These are phyloP conservation scores for Spinus olivaceus DNA, from an alignment of 2,797 vertebrate genomes.

Conservation along the genomic window DNA sequence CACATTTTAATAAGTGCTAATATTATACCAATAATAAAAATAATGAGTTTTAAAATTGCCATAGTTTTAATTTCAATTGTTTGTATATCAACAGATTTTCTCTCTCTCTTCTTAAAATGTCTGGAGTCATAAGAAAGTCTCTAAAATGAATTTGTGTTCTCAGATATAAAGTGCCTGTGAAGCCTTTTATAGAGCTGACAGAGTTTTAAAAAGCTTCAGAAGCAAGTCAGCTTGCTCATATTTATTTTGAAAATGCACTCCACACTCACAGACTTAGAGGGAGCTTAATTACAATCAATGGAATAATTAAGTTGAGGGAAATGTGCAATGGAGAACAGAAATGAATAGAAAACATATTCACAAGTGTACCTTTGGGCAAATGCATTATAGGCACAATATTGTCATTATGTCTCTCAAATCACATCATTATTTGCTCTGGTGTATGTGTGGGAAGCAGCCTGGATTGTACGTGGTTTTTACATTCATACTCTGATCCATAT, in stretches of 20 bases:
- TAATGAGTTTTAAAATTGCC: neutral
- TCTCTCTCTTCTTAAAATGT: neutral
- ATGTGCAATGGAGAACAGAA: slow-evolving; percentile 60
- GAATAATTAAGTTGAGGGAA: slow-evolving; percentile 67
- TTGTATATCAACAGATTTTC: neutral
- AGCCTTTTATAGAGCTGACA: neutral
- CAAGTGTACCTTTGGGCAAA: slow-evolving; percentile 68
- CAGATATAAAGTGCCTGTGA: neutral
- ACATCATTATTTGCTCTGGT: slow-evolving; percentile 60
- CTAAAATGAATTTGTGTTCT: neutral
- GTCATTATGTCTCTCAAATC: slow-evolving; percentile 66
- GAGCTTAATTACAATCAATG: slow-evolving; percentile 69
- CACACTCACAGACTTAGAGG: slow-evolving; percentile 45
- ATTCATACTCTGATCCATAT: slow-evolving; percentile 1
- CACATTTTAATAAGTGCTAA: neutral
- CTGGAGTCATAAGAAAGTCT: neutral
- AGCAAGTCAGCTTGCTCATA: slow-evolving; percentile 33
- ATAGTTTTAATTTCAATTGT: neutral
- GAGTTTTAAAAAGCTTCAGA: slow-evolving; percentile 12
- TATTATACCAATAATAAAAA: neutral
- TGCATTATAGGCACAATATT: slow-evolving; percentile 59
- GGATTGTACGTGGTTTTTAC: neutral
- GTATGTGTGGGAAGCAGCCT: slow-evolving; percentile 5
- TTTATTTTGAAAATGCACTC: slow-evolving; percentile 63
- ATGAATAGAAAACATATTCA: slow-evolving; percentile 68